Base-by-base conservation (phyloP, 1,140 invertebrate genomes). In the Drosophila kepulauana region DNA sequence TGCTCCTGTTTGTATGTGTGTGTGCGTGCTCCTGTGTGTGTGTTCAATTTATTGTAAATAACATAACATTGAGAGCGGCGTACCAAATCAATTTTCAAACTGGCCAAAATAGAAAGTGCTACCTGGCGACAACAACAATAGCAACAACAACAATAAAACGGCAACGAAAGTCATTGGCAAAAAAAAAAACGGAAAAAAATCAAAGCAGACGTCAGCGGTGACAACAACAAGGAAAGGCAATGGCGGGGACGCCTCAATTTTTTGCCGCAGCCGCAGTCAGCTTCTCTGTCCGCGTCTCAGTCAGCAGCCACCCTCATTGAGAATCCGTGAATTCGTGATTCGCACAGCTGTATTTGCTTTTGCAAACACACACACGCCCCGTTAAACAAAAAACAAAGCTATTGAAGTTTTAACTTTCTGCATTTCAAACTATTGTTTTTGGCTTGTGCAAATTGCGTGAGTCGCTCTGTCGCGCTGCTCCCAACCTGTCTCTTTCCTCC, bases 161-260 rank as follows among this genome's bases (percentile, higher is more conserved):
- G 15, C n/a, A 48, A 45, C 41, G 41, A 68, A 63, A 75, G 56
- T 61, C 30, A 73, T 69, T 74, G 51, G 71, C 71, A 25, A 25
- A 25, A 20, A 20, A 74, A 8, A 38, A 38, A 38, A 38, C 30
- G 30, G 30, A 70, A 68, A 75, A 68, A 77, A 84, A 75, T 77
- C 76, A 87, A 87, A 87, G 72, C 80, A 62, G 67, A 77, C 81
- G 75, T 78, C 68, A 59, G 51, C 54, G 30, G 25, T 38, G 57
- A 68, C 64, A 62, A 46, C 57, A 25, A 25, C 30, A 15, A 15
- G 5, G 38, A 28, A 11, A n/a, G 15, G n/a, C 58, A 41, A 35
- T 16, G 38, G 16, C 10, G 45, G 52, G 51, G 38, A 72, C 69
- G 70, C 52, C 54, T 59, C 70, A 58, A 52, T 73, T 33, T 33